A percentile compares a stretch with the other conserved stretches of the same genome.
phyloP scores from a whole-genome alignment of 1,140 invertebrate genomes.

The Atta texana region DNA sequence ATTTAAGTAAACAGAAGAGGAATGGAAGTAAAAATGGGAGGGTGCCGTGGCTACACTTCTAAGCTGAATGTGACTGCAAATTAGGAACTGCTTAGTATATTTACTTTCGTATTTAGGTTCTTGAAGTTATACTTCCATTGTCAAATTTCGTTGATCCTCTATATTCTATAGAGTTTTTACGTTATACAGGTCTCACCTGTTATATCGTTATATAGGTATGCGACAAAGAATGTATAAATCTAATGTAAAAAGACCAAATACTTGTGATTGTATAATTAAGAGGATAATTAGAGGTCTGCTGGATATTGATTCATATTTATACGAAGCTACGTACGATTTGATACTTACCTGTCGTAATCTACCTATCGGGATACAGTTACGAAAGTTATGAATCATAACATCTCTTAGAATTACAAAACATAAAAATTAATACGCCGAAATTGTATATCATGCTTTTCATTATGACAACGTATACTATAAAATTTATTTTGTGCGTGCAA shows the following conservation, averaged over 20 bases:
- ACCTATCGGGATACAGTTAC: constrained; percentile 23
- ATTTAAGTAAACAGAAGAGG: constrained; percentile 83
- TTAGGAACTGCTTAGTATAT: constrained; percentile 38
- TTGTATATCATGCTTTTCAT: constrained; percentile 31
- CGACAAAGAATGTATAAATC: constrained; percentile 35
- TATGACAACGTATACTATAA: constrained; percentile 49
- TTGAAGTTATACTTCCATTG: constrained; percentile 22
- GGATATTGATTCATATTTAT: constrained; percentile 54
- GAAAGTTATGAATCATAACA: constrained; percentile 19
- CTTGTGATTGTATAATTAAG: constrained; percentile 62
- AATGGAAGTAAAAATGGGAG: constrained; percentile 70
- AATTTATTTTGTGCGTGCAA: constrained; percentile 67
- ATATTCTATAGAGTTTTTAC: constrained; percentile 48
- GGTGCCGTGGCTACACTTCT: constrained; percentile 79
- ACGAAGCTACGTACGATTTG: constrained; percentile 43
- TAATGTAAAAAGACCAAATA: constrained; percentile 64
- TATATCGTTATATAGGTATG: constrained; percentile 36
- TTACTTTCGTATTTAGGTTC: constrained; percentile 43
- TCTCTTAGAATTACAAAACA: constrained; percentile 29
- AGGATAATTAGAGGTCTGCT: constrained; percentile 44
- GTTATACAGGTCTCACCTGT: constrained; percentile 15
- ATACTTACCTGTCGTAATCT: constrained; percentile 56
- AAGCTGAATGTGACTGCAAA: constrained; percentile 58
- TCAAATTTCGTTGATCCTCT: constrained; percentile 25
- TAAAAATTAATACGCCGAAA: constrained; percentile 29